phyloP scores from a whole-genome alignment of 2,888 invertebrate species.

The Silvanus unidentatus region DNA sequence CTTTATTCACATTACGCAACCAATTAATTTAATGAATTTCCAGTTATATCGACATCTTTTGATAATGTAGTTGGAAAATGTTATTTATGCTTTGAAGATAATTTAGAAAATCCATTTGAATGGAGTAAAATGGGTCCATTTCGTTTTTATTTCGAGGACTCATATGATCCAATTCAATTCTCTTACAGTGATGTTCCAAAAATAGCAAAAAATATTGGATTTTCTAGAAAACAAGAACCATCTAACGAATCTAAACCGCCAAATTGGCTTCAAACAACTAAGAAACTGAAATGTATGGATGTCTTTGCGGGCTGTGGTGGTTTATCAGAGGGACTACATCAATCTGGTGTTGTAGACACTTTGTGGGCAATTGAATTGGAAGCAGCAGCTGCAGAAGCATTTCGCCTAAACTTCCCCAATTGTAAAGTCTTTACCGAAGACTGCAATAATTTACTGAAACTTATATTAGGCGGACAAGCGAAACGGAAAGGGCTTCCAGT shows the following conservation, averaged over 20 bases:
- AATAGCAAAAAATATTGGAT: constrained; percentile 54
- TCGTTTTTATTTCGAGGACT: constrained; percentile 68
- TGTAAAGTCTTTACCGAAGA: constrained; percentile 76
- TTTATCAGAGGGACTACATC: constrained; percentile 67
- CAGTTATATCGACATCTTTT: constrained; percentile 54
- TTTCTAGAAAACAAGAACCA: no score
- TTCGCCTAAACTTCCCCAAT: constrained; percentile 66
- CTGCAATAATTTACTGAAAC: constrained; percentile 65
- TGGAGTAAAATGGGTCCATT: constrained; percentile 61
- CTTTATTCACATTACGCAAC: background rate
- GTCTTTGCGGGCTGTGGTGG: constrained; percentile 86
- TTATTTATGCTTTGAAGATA: constrained; percentile 58
- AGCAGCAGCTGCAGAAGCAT: constrained; percentile 72
- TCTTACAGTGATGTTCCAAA: constrained; percentile 58
- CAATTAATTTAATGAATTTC: constrained; percentile 17
- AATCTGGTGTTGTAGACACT: constrained; percentile 62
- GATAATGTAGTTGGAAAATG: constrained; percentile 64
- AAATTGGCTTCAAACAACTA: constrained; percentile 42
- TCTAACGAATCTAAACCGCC: constrained; percentile 9
- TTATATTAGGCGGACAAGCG: constrained; percentile 57
- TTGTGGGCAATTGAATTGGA: constrained; percentile 80
- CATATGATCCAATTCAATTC: constrained; percentile 55
- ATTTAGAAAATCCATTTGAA: constrained; percentile 50
- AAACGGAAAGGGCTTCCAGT: constrained; percentile 51
- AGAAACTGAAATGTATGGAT: constrained; percentile 63